Conservation (phyloP, 2,113 vertebrate species). For the Caretta caretta region DNA sequence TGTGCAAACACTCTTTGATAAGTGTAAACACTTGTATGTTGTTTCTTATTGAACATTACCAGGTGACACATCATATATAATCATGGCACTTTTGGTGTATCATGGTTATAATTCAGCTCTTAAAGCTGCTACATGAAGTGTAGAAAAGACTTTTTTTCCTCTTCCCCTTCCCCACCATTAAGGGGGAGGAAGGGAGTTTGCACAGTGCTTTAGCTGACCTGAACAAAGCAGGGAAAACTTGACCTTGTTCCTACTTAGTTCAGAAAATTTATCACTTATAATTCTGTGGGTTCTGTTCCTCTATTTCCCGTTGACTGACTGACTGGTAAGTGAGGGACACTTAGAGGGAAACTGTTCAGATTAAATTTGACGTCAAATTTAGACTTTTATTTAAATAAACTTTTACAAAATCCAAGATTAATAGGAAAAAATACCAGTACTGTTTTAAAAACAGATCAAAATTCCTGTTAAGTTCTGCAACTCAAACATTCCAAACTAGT, state of each 20-base stretch:
- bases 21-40: constrained; percentile 69
- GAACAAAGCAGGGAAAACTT: neutral
- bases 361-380: neutral
- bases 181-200: neutral
- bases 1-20: constrained; percentile 66
- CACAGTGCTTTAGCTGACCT: neutral
- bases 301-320: neutral
- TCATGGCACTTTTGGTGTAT: constrained; percentile 51
- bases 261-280: neutral
- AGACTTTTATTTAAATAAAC: neutral
- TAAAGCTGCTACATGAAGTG: neutral
- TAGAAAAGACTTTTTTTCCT: neutral
- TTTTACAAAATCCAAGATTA: neutral
- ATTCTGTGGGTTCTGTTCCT: neutral
- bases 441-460: neutral
- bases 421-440: neutral
- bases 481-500: neutral
- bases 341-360: neutral
- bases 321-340: neutral
- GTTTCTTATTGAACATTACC: constrained; percentile 54
- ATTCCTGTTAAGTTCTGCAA: neutral
- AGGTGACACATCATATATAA: constrained; percentile 64
- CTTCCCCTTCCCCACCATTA: neutral
- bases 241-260: neutral
- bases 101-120: constrained; percentile 12